Conservation (phyloP, 2,797 vertebrate species). For the Synaphobranchus kaupii region DNA sequence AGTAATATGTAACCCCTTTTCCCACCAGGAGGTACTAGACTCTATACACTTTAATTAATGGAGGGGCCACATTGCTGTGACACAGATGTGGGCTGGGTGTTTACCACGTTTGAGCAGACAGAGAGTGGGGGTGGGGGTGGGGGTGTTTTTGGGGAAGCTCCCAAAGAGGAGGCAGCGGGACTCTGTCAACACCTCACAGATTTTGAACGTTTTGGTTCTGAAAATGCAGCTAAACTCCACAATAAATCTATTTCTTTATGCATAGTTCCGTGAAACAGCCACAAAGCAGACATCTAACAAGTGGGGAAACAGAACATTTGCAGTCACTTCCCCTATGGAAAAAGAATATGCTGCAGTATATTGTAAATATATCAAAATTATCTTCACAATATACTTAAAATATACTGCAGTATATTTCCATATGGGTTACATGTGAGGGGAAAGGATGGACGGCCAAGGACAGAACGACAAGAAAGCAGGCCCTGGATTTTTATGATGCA, state of each 20-base stretch:
- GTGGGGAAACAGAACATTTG: slow-evolving; percentile 43
- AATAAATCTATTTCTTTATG: slow-evolving; percentile 34
- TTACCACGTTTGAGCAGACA: not conserved
- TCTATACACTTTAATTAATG: not conserved
- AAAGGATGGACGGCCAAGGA: slow-evolving; percentile 41
- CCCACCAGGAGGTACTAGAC: not conserved
- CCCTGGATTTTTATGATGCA: too few species aligned
- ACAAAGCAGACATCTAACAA: slow-evolving; percentile 39
- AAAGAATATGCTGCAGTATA: too few species aligned
- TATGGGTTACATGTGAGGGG: slow-evolving; percentile 36
- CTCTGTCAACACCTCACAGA: slow-evolving; percentile 28
- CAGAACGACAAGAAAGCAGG: slow-evolving; percentile 24
- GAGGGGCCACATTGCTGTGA: too few species aligned
- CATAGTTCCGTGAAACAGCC: slow-evolving; percentile 41
- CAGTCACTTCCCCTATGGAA: too few species aligned
- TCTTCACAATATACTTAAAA: too few species aligned
- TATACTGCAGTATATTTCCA: too few species aligned
- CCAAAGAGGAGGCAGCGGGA: not conserved
- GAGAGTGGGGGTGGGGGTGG: not conserved
- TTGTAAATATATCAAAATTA: too few species aligned
- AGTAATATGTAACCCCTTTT: not conserved
- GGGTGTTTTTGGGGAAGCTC: not conserved
- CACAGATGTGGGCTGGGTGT: not conserved
- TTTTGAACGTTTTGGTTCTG: slow-evolving; percentile 28
- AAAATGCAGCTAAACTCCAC: slow-evolving; percentile 42